phyloP scores from a whole-genome alignment of 2,113 vertebrate genomes.

The Aspidoscelis tigris region DNA sequence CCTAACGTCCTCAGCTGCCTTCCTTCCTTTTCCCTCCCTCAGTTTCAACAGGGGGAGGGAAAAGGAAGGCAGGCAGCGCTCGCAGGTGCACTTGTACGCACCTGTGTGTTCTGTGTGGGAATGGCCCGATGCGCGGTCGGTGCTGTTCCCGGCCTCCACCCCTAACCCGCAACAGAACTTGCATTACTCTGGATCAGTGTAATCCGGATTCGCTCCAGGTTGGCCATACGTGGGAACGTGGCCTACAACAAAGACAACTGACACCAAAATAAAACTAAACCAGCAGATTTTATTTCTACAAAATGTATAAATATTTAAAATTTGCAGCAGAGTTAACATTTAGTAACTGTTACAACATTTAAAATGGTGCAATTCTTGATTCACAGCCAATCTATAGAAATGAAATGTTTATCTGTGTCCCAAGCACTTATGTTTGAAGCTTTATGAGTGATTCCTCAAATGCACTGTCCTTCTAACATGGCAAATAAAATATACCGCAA shows the following conservation, averaged over 20 bases:
- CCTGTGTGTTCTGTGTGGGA: too few species aligned
- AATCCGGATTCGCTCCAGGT: too few species aligned
- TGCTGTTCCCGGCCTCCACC: too few species aligned
- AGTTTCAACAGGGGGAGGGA: too few species aligned
- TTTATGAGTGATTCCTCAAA: slow-evolving; percentile 5
- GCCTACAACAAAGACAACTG: slow-evolving; percentile 40
- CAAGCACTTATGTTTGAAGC: slow-evolving; percentile 43
- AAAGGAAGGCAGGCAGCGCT: too few species aligned
- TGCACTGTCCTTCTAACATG: not conserved
- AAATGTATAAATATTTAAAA: slow-evolving; percentile 82
- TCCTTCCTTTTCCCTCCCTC: too few species aligned
- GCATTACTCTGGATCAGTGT: too few species aligned
- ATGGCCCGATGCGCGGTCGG: too few species aligned
- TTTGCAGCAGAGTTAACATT: slow-evolving; percentile 75
- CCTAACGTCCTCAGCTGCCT: too few species aligned
- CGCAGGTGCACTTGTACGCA: too few species aligned
- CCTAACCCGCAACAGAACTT: too few species aligned
- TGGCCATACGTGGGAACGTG: too few species aligned
- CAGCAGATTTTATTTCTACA: slow-evolving; percentile 76
- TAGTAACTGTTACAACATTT: slow-evolving; percentile 71
- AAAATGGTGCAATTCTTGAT: slow-evolving; percentile 65
- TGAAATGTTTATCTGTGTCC: slow-evolving; percentile 19
- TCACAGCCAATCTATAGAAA: slow-evolving; percentile 73
- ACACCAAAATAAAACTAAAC: slow-evolving; percentile 71
- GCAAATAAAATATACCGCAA: slow-evolving; percentile 14